A percentile compares a stretch with the other conserved stretches of the same genome.
phyloP scores from a whole-genome alignment of 2,797 vertebrate genomes.

The Eidolon dupreanum region DNA sequence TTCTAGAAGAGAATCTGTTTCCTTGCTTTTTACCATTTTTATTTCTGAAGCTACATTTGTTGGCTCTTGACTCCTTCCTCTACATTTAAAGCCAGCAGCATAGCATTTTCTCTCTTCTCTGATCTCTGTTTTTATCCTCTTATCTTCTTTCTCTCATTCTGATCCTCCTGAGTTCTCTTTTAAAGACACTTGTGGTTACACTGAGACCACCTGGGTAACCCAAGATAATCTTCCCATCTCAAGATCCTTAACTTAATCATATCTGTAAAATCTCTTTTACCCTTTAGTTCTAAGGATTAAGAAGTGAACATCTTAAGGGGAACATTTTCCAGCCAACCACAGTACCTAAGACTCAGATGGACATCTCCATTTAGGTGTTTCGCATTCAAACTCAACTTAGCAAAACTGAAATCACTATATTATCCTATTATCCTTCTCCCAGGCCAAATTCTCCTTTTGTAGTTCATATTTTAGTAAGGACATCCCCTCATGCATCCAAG shows the following conservation, averaged over 20 bases:
- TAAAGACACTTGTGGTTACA: neutral
- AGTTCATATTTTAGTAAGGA: neutral
- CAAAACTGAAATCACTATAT: neutral
- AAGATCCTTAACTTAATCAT: neutral
- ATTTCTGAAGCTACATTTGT: neutral
- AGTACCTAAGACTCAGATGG: neutral
- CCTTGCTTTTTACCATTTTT: neutral
- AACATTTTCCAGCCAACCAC: neutral
- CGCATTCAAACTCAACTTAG: neutral
- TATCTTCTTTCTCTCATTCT: neutral
- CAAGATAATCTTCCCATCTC: neutral
- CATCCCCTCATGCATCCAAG: neutral
- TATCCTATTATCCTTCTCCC: neutral
- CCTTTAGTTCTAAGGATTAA: neutral
- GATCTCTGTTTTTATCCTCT: neutral
- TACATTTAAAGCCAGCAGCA: neutral
- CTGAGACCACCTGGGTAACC: neutral
- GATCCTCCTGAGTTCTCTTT: rapidly evolving
- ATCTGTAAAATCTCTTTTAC: neutral
- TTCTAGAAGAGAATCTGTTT: neutral
- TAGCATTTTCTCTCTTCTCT: neutral
- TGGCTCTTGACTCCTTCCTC: neutral
- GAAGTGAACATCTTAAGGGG: rapidly evolving
- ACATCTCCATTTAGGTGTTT: neutral
- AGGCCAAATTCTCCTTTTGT: neutral